phyloP scores from a whole-genome alignment of 23 tunicate species.

The Ascidia mentula region DNA sequence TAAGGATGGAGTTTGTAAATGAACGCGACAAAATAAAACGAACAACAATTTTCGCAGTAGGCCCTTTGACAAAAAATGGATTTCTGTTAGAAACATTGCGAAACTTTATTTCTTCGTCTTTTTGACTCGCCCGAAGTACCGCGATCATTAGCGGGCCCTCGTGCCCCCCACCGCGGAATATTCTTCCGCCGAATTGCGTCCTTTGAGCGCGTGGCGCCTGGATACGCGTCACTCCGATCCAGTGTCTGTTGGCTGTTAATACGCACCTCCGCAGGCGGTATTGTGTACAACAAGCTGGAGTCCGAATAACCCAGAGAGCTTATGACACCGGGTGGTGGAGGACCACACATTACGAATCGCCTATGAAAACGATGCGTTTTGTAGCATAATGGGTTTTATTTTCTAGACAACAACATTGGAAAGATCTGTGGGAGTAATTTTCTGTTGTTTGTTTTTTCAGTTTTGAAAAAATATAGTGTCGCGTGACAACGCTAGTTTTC shows the following conservation, averaged over 20 bases:
- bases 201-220: conserved; percentile 4
- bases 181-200: conserved; percentile 8
- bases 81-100: neutral
- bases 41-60: neutral
- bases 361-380: neutral
- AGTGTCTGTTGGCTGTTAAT: neutral
- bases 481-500: no score
- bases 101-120: no score
- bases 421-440: no score
- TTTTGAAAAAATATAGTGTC: no score
- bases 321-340: neutral
- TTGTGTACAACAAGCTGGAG: neutral
- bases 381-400: neutral
- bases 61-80: neutral
- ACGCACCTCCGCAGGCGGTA: neutral
- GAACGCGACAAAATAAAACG: neutral
- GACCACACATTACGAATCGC: neutral
- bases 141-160: neutral
- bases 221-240: neutral
- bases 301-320: neutral
- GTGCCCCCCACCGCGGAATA: neutral
- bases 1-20: neutral
- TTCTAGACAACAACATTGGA: no score
- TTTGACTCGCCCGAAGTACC: neutral
- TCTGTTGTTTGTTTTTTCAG: neutral